phyloP scores from a whole-genome alignment of 1,140 invertebrate genomes.

The Globodera ellingtonae region DNA sequence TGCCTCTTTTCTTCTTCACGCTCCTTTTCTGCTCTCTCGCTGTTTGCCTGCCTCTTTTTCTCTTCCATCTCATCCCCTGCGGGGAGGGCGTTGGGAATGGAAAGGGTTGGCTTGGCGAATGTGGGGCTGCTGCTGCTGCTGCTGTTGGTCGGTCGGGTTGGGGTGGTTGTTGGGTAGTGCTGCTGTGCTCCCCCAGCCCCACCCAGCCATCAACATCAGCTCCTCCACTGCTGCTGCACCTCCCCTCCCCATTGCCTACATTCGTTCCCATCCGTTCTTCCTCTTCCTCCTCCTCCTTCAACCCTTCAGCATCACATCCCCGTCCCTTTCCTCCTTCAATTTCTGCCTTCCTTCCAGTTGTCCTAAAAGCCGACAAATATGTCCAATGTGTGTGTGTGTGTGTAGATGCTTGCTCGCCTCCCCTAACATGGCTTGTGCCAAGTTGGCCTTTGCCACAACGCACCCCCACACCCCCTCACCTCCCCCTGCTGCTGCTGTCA shows the following conservation, averaged over 20 bases:
- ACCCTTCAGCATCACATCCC: neutral
- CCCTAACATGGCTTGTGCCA: neutral
- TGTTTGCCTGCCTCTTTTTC: neutral
- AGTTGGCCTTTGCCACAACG: neutral
- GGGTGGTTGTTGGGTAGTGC: neutral
- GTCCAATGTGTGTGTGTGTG: neutral
- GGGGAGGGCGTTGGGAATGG: neutral
- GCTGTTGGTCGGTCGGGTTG: neutral
- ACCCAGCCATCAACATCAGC: neutral
- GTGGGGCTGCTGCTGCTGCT: neutral
- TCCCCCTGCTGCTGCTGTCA: neutral
- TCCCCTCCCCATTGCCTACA: neutral
- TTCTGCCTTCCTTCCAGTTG: neutral
- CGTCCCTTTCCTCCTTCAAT: neutral
- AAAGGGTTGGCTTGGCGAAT: neutral
- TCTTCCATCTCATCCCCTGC: neutral
- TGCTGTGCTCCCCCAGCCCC: neutral
- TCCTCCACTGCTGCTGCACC: neutral
- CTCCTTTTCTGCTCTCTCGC: neutral
- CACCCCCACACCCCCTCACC: neutral
- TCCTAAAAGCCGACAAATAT: neutral
- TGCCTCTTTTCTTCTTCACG: neutral
- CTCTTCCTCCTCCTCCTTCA: too few relatives aligned
- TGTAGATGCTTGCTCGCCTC: too few relatives aligned
- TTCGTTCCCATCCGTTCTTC: neutral